Percentiles rank a stretch among this genome's conserved stretches.
Evolutionary conservation across 2,888 invertebrate species (phyloP).

Genomic region (Notodonta dromedarius): DNA sequence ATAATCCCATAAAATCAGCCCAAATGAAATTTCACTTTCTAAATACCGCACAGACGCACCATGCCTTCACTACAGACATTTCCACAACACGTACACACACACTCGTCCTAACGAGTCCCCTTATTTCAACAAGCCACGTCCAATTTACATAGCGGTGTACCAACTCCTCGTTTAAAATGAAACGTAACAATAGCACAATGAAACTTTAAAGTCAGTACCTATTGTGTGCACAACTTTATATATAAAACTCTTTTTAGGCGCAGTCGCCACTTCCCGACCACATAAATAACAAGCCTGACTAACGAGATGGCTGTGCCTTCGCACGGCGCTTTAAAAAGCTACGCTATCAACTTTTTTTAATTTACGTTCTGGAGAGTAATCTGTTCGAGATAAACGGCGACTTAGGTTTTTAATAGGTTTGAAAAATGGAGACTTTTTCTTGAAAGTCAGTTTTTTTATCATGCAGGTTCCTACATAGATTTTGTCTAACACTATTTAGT

Average conservation of each 20-base stretch:
- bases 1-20: neutral
- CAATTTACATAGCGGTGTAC: conserved; percentile 78
- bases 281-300: conserved; percentile 65
- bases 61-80: conserved; percentile 43
- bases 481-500: too few species aligned
- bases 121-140: conserved; percentile 64
- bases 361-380: conserved; percentile 41
- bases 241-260: conserved; percentile 80
- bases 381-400: conserved; percentile 28
- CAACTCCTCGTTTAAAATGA: conserved; percentile 75
- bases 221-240: conserved; percentile 71
- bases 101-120: conserved; percentile 61
- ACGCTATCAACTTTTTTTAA: conserved; percentile 42
- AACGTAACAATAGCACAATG: conserved; percentile 80
- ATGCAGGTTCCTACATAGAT: too few species aligned
- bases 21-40: conserved; percentile 23
- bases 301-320: conserved; percentile 57
- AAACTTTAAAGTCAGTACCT: conserved; percentile 71
- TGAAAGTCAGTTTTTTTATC: neutral
- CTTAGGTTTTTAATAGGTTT: neutral
- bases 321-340: conserved; percentile 42
- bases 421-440: neutral
- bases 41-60: conserved; percentile 27
- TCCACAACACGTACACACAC: conserved; percentile 58
- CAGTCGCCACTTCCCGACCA: conserved; percentile 63